Evolutionary conservation across 2,113 vertebrate species (phyloP).

Genomic region (Himantopus leucocephalus): DNA sequence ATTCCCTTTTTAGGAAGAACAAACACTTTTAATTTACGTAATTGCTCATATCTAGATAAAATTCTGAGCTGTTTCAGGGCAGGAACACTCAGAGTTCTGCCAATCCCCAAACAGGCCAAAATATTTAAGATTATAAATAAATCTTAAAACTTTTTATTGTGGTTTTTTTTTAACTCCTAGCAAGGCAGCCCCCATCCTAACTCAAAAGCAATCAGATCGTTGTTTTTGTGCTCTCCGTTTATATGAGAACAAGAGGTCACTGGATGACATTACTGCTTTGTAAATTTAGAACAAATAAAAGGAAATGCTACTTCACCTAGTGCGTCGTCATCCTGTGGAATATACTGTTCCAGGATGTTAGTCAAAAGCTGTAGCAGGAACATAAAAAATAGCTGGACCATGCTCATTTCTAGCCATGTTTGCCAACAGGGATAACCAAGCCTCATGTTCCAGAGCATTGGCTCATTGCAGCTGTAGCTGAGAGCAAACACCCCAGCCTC

Average conservation of each 20-base stretch:
- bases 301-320: constrained; percentile 64
- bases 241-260: constrained; percentile 60
- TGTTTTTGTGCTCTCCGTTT: not conserved
- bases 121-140: constrained; percentile 14
- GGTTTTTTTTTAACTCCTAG: not conserved
- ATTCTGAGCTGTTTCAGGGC: not conserved
- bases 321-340: constrained; percentile 56
- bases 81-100: not conserved
- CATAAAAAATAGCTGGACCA: not conserved
- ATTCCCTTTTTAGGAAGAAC: constrained; percentile 15
- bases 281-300: constrained; percentile 72
- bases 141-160: not conserved
- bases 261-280: constrained; percentile 46
- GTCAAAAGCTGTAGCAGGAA: constrained; percentile 24
- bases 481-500: not conserved
- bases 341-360: constrained; percentile 61
- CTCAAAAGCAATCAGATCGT: not conserved
- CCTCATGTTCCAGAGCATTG: not conserved
- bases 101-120: not conserved
- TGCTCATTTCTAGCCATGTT: not conserved
- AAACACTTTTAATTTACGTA: not conserved
- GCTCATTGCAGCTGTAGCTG: not conserved
- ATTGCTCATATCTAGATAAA: constrained; percentile 1
- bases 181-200: not conserved
- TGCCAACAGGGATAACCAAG: not conserved